Base-by-base conservation (phyloP, 2,113 vertebrate species). In the Thermophis baileyi region DNA sequence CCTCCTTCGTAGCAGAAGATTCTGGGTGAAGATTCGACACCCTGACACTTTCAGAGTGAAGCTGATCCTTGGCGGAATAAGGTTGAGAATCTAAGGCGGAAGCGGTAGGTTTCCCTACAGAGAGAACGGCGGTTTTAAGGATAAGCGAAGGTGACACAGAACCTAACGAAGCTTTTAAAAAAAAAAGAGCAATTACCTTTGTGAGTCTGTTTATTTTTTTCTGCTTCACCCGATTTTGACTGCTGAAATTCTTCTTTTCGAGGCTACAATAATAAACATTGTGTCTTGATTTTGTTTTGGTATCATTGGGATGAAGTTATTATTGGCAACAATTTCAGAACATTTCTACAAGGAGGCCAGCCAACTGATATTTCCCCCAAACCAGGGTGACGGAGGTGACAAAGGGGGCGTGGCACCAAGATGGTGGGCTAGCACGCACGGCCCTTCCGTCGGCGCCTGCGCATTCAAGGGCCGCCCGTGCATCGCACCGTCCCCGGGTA, bases 231-330 rank as follows among this genome's bases (percentile, higher is more conserved):
- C 93, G 96, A 53, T 97, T 91, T 97, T 98, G 51, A 92, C 91
- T 54, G 85, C 92, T 91, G 93, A 88, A 6, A 93, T 92, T 0
- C 55, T 85, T 97, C 96, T 95, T 97, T 98, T 47, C 96, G 98
- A 96, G 96, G 96, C 99, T 99, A 96, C 95, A 93, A 1, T 94
- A 97, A 96, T 86, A 94, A 93, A 55, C 87, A 91, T 30, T 8
- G n/a, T 40, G 74, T 22, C 7, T 81, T 22, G 18, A 8, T 81
- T 81, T 40, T 8, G 18, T 8, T 81, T 44, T 40, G 7, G 16
- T 44, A 22, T 22, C 16, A 1, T 44, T 81, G 74, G 35, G 74
- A 81, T 44, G 74, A 44, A 22, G 69, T 20, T 40, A 40, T 9
- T 22, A 81, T 1, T 9, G 35, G 74, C 74, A 22, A 22, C 74